Conservation (phyloP, 2,888 invertebrate genomes). For the Protophormia terraenovae region DNA sequence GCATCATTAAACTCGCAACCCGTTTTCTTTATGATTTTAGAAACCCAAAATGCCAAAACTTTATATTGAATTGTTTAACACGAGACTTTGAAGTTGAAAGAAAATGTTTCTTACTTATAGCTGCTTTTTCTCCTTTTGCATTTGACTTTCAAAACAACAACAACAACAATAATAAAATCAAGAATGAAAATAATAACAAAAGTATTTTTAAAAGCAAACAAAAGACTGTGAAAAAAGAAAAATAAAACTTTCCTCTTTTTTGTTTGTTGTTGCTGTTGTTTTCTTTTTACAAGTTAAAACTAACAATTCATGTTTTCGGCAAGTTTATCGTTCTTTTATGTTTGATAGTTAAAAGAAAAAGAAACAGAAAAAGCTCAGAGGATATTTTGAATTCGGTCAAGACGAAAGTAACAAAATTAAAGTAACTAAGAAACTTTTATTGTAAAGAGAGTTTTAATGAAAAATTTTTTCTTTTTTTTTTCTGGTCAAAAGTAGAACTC, state of each 20-base stretch:
- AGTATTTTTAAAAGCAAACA: conserved; percentile 61
- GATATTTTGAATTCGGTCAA: conserved; percentile 15
- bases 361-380: not conserved
- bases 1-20: conserved; percentile 66
- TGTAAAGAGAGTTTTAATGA: no score
- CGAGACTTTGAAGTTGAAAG: conserved; percentile 34
- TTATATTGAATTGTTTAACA: conserved; percentile 64
- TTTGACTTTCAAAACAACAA: conserved; percentile 6
- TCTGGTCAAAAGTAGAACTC: no score
- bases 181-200: conserved; percentile 53
- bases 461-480: no score
- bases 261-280: conserved; percentile 24
- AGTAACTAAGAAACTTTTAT: not conserved
- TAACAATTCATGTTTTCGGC: conserved; percentile 69
- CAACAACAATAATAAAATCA: conserved; percentile 31
- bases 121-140: conserved; percentile 1
- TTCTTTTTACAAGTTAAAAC: conserved; percentile 63
- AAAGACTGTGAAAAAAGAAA: conserved; percentile 8
- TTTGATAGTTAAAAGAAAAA: conserved; percentile 17
- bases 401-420: conserved; percentile 1
- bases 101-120: conserved; percentile 40
- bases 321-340: conserved; percentile 64
- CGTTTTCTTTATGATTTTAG: conserved; percentile 65
- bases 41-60: conserved; percentile 65
- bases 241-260: conserved; percentile 57